Evolutionary conservation across 2,113 vertebrate species (phyloP), one percentile per base, ranked within the genome.

Genomic region (Osmerus eperlanus): DNA sequence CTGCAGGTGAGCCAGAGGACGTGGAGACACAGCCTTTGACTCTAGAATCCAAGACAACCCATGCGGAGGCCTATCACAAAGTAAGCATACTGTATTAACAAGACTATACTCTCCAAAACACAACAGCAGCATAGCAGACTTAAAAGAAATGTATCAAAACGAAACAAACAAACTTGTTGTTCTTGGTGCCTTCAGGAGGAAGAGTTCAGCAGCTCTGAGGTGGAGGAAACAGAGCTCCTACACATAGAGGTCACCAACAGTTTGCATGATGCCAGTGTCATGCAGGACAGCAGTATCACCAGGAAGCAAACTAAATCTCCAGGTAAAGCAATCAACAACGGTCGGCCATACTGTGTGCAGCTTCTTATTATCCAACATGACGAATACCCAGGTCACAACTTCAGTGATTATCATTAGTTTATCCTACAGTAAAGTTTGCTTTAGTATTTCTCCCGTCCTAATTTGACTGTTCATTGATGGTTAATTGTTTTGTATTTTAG

Each of bases 201-300:
- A 81, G 86, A 84, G 73, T 29, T 80, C 71, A 75, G 86, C 64
- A 28, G 74, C 63, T 69, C 54, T 36, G 21, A 47, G 36, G 56
- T 36, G 9, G 23, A 51, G 55, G 32, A 59, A 9, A 23, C 29
- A 3, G 52, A 69, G 56, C 5, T 61, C 12, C 4, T 70, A 36
- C 19, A 51, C 7, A 14, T 60, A 65, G 82, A 83, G 86, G 15
- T 55, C 67, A 21, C 9, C 54, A 11, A 32, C 19, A 52, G 25
- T 63, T 21, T 62, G 32, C 75, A 83, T 1, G 66, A 53, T n/a
- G 28, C 70, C 71, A 66, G n/a, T 53, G 47, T 66, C 66, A 70
- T 77, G 70, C 78, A 88, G 68, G 85, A 90, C 63, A 85, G 74
- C 74, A 81, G 70, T 71, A 88, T 64, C 76, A 81, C 41, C 59